Evolutionary conservation across 2,113 vertebrate genomes (phyloP).

Genomic region (Orientallactaga bullata): DNA sequence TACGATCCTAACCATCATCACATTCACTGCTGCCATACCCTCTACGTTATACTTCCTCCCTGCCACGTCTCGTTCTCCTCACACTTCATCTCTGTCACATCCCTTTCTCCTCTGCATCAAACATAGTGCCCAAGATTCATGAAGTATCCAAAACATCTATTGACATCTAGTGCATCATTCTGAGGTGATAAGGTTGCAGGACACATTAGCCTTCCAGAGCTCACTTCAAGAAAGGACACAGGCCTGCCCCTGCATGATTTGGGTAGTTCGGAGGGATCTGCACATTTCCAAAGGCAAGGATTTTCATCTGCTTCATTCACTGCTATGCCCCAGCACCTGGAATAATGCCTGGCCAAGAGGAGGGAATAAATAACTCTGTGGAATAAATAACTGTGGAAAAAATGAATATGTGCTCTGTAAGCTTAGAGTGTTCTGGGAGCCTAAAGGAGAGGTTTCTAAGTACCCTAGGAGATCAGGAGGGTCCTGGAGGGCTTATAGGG

Average conservation of each 20-base stretch:
- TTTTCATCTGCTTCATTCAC: too few species aligned
- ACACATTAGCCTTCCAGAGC: too few species aligned
- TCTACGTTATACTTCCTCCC: not conserved
- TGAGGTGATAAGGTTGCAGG: not conserved
- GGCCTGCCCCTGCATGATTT: too few species aligned
- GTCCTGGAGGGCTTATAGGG: not conserved
- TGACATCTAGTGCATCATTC: fast-evolving
- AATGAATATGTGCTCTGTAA: not conserved
- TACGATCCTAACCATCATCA: fast-evolving
- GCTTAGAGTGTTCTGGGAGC: not conserved
- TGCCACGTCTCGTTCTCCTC: not conserved
- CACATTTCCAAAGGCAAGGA: not conserved
- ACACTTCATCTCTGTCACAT: not conserved
- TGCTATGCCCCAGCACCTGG: not conserved
- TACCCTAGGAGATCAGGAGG: not conserved
- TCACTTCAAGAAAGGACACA: too few species aligned
- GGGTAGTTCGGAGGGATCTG: not conserved
- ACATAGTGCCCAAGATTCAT: not conserved
- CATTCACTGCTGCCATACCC: fast-evolving
- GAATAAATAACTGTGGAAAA: not conserved
- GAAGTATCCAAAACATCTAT: not conserved
- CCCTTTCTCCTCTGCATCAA: not conserved
- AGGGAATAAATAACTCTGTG: not conserved
- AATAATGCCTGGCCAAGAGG: not conserved
- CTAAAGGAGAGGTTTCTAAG: not conserved